Conservation (phyloP, 2,113 vertebrate genomes). For the Leptosomus discolor region DNA sequence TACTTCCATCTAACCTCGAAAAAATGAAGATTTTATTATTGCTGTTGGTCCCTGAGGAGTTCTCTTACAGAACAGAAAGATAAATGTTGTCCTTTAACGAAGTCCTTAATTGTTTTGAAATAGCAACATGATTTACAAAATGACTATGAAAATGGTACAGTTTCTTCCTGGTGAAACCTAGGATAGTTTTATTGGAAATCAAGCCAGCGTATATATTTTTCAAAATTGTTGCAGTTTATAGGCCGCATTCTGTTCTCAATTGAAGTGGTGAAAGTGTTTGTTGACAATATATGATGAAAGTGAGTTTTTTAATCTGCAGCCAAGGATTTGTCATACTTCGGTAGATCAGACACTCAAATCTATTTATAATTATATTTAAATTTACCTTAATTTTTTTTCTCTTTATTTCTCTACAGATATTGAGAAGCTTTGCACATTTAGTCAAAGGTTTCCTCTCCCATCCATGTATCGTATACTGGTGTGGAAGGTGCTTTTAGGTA, state of each 20-base stretch:
- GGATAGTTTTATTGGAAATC: neutral
- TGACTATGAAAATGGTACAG: neutral
- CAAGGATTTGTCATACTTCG: neutral
- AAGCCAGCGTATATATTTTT: neutral
- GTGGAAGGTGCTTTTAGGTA: slow-evolving; percentile 97
- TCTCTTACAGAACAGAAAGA: neutral
- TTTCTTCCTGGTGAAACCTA: neutral
- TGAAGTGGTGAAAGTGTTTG: neutral
- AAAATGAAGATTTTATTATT: neutral
- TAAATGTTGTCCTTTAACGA: neutral
- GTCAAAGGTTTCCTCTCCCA: slow-evolving; percentile 94
- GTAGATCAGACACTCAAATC: neutral
- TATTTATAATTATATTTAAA: neutral
- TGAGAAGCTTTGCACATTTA: slow-evolving; percentile 96
- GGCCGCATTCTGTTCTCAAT: neutral
- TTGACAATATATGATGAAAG: neutral
- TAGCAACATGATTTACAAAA: neutral
- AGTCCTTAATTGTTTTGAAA: neutral
- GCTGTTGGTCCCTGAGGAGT: neutral
- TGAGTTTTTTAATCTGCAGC: neutral
- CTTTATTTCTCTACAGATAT: slow-evolving; percentile 77
- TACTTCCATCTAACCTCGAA: neutral
- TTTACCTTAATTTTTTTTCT: neutral
- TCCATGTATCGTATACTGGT: slow-evolving; percentile 95
- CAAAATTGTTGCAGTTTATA: neutral